These are phyloP conservation scores for Mythimna lalbum DNA, from an alignment of 2,888 invertebrate species.

Conservation along the genomic window DNA sequence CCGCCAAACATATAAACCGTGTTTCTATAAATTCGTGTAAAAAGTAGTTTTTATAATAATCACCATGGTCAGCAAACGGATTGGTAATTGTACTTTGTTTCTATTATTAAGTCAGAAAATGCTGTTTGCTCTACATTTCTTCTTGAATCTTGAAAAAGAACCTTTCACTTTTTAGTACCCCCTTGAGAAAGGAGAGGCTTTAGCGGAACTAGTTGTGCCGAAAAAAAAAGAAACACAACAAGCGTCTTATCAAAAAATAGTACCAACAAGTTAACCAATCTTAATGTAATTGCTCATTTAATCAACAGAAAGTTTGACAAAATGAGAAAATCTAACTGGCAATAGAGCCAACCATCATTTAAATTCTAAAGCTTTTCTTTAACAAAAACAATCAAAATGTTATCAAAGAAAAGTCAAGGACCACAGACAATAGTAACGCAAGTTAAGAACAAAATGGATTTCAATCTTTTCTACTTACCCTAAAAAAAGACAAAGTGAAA, in stretches of 20 bases:
- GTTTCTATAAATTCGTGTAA: not conserved
- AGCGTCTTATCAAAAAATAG: conserved; percentile 2
- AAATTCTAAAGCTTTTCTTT: conserved; percentile 51
- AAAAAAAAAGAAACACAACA: not conserved
- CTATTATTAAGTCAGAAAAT: not conserved
- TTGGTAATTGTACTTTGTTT: not conserved
- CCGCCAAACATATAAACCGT: not conserved
- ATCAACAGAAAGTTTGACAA: conserved; percentile 21
- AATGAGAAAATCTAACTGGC: conserved; percentile 17
- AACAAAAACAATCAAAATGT: conserved; percentile 55
- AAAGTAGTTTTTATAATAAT: not conserved
- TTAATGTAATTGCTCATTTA: conserved; percentile 26
- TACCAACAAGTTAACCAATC: conserved; percentile 7
- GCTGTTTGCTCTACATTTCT: not conserved
- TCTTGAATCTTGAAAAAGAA: not conserved
- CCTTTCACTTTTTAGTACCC: not conserved
- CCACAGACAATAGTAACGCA: conserved; percentile 54
- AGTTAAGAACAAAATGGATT: conserved; percentile 54
- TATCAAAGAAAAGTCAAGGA: conserved; percentile 52
- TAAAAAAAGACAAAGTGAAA: conserved; percentile 53
- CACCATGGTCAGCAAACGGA: not conserved
- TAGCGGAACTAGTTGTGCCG: no score
- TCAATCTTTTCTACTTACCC: conserved; percentile 54
- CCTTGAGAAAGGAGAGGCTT: not conserved
- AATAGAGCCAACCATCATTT: conserved; percentile 23